phyloP scores from a whole-genome alignment of 2,888 invertebrate genomes.

The Altica lythri region DNA sequence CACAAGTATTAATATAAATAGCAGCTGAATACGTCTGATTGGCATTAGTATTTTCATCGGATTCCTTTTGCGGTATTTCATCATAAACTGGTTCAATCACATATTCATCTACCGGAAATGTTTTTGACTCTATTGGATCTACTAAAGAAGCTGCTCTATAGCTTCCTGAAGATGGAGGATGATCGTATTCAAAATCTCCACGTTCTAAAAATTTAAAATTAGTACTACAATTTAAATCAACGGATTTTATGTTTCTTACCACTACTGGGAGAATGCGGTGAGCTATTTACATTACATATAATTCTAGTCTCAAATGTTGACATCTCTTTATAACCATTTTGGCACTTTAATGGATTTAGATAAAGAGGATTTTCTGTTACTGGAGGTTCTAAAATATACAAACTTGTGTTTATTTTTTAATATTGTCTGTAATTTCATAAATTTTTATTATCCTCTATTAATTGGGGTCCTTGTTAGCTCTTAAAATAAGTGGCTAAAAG shows the following conservation, averaged over 20 bases:
- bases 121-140: constrained; percentile 46
- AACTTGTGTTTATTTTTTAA: too few relatives aligned
- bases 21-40: constrained; percentile 33
- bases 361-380: constrained; percentile 58
- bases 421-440: too few relatives aligned
- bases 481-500: too few relatives aligned
- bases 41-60: constrained; percentile 16
- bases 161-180: constrained; percentile 56
- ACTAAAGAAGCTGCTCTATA: constrained; percentile 50
- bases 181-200: constrained; percentile 68
- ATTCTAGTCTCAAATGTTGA: constrained; percentile 22
- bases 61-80: constrained; percentile 64
- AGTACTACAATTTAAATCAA: not conserved
- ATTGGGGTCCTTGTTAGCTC: too few relatives aligned
- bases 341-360: constrained; percentile 32
- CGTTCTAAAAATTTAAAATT: constrained; percentile 53
- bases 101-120: constrained; percentile 2
- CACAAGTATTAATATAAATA: constrained; percentile 46
- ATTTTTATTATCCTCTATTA: too few relatives aligned
- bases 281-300: constrained; percentile 9
- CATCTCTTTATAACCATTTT: constrained; percentile 9
- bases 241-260: constrained; percentile 12
- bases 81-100: constrained; percentile 68
- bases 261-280: constrained; percentile 8
- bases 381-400: constrained; percentile 58